Conservation (phyloP, 2,888 invertebrate genomes). For the Toxonevra muliebris region DNA sequence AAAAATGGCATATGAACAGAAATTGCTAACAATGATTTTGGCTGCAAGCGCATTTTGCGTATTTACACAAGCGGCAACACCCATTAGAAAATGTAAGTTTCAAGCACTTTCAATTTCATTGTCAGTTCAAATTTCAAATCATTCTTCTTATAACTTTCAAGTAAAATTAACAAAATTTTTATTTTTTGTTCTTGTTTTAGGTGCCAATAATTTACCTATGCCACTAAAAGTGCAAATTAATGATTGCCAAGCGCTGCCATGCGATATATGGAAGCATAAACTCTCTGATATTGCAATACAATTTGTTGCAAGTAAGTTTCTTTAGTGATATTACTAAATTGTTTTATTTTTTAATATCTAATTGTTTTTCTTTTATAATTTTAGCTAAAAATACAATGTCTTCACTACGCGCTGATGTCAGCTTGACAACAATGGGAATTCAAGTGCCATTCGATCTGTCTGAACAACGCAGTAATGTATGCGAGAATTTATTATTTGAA, state of each 20-base stretch:
- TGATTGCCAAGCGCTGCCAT: constrained; percentile 50
- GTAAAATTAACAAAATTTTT: too few species aligned
- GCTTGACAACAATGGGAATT: constrained; percentile 48
- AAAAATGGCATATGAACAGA: too few species aligned
- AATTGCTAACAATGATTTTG: too few species aligned
- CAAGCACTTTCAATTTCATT: too few species aligned
- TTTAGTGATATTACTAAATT: not conserved
- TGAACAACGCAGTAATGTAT: constrained; percentile 51
- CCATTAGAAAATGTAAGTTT: too few species aligned
- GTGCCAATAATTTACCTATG: constrained; percentile 41
- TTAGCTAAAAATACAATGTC: constrained; percentile 48
- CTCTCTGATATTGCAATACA: constrained; percentile 51
- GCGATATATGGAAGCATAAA: constrained; percentile 47
- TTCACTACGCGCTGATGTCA: constrained; percentile 44
- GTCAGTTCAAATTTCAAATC: too few species aligned
- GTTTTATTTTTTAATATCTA: too few species aligned
- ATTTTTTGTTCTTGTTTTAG: too few species aligned
- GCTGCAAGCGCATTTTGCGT: too few species aligned
- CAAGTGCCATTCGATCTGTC: constrained; percentile 48
- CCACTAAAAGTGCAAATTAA: constrained; percentile 54
- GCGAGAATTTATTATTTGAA: constrained; percentile 54
- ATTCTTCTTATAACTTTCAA: too few species aligned
- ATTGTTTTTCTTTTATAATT: too few species aligned
- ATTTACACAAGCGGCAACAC: too few species aligned
- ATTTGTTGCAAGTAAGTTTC: constrained; percentile 55